Evolutionary conservation across 2,888 invertebrate species (phyloP), one percentile per base, ranked within the genome.

Genomic region (Scaeva pyrastri): DNA sequence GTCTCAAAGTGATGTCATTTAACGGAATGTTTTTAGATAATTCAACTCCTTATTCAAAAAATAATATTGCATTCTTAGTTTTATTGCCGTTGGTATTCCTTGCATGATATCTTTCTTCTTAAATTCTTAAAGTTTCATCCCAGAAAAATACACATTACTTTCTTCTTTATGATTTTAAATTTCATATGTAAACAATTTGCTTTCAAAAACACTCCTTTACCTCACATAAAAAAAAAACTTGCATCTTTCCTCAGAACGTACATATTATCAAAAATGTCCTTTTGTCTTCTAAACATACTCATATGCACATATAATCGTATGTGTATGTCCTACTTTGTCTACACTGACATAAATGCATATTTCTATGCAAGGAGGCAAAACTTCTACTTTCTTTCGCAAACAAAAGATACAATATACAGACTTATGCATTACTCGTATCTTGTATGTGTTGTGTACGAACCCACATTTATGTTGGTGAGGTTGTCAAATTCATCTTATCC

Each of bases 401-500:
- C 39, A 52, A 19, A 36, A 36, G 31, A 62, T 14, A 10, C 7
- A 31, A 26, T 16, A 43, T 36, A 41, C 11, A n/a, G n/a, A n/a
- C n/a, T n/a, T n/a, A 50, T 50, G 16, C 11, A 60, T 31, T 39
- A 52, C n/a, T n/a, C n/a, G n/a, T n/a, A n/a, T n/a, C n/a, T n/a
- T 23, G 21, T 11, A 19, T 3, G 19, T 41, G 19, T 41, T 16
- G 45, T 16, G 52, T 52, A 52, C n/a, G n/a, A n/a, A n/a, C n/a
- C 21, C 23, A 60, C 41, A 23, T 43, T 39, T 21, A 56, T 66
- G 75, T 76, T 76, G 72, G 41, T 58, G 19, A 71, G 43, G 74
- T 84, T 84, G 74, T 84, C 70, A 74, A 70, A 79, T 74, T 74
- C 64, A 56, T 23, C 50, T 74, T 75, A 84, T 84, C 78, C 83